These are phyloP conservation scores for Pantelozetes paolii DNA, from an alignment of 2,888 invertebrate genomes.

Conservation along the genomic window DNA sequence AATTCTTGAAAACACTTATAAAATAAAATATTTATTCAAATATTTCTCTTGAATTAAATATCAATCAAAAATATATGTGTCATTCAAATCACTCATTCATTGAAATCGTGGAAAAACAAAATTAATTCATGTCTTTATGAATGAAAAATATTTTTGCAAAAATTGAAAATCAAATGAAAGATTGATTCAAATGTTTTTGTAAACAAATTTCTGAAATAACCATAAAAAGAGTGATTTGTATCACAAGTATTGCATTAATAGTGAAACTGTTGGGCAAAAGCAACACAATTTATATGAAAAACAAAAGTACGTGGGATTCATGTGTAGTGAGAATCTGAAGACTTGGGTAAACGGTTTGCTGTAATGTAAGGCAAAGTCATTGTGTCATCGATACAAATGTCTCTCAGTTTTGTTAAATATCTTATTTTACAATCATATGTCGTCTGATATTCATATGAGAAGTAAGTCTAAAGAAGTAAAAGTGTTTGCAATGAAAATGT, in stretches of 20 bases:
- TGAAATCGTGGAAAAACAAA: too few species aligned
- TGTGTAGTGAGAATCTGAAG: background rate
- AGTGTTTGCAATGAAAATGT: background rate
- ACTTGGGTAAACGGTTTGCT: background rate
- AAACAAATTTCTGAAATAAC: background rate
- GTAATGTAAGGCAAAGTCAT: background rate
- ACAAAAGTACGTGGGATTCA: constrained; percentile 8
- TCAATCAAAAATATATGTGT: too few species aligned
- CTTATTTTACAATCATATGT: background rate
- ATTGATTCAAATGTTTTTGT: too few species aligned
- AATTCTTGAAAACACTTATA: too few species aligned
- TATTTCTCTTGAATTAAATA: too few species aligned
- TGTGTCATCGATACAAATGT: background rate
- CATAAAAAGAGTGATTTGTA: constrained; percentile 9
- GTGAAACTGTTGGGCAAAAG: background rate
- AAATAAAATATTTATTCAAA: too few species aligned
- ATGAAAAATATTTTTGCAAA: too few species aligned
- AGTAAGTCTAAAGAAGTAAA: background rate
- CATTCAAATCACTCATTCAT: too few species aligned
- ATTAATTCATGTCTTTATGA: too few species aligned
- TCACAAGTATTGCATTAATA: background rate
- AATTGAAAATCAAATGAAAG: too few species aligned
- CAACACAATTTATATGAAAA: background rate
- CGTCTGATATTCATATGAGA: background rate
- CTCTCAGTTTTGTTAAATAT: too few species aligned